phyloP scores from a whole-genome alignment of 2,888 invertebrate genomes.

The Petrophora chlorosata region DNA sequence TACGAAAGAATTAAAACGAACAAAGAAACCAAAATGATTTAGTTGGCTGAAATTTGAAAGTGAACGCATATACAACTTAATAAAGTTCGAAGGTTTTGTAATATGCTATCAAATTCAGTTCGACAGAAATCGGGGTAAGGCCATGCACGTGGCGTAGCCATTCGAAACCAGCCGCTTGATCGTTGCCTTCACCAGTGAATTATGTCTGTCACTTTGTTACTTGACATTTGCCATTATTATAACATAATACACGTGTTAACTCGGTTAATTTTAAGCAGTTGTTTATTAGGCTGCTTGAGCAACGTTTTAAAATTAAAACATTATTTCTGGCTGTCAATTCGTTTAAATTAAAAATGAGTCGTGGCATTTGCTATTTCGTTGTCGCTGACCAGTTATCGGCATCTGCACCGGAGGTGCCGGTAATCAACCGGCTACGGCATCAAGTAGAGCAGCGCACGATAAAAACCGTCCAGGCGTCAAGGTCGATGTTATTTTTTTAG shows the following conservation, averaged over 20 bases:
- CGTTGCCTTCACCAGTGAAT: constrained; percentile 51
- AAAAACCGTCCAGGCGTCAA: constrained; percentile 60
- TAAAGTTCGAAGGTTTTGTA: constrained; percentile 56
- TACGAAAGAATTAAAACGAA: constrained; percentile 18
- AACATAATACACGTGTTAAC: constrained; percentile 35
- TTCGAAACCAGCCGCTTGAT: constrained; percentile 48
- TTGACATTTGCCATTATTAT: constrained; percentile 43
- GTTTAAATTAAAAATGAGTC: constrained; percentile 14
- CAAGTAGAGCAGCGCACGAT: constrained; percentile 48
- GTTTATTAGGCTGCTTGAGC: neutral
- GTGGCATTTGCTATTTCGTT: constrained; percentile 36
- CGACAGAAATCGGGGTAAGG: constrained; percentile 65
- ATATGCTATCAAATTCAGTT: constrained; percentile 57
- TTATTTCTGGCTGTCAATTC: constrained; percentile 11
- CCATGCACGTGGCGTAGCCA: constrained; percentile 52
- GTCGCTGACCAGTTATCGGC: constrained; percentile 33
- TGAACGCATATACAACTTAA: constrained; percentile 49
- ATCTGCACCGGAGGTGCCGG: constrained; percentile 39
- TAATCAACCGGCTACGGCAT: constrained; percentile 34
- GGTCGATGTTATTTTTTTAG: constrained; percentile 53
- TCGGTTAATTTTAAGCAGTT: constrained; percentile 4
- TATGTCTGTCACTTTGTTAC: constrained; percentile 42
- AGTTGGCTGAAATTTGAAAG: constrained; percentile 48
- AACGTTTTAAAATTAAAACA: constrained; percentile 16
- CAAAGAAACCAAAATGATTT: constrained; percentile 27